Percentiles rank a stretch among this genome's conserved stretches.
phyloP scores from a whole-genome alignment of 2,797 vertebrate species.

The Hozukius guyotensis region DNA sequence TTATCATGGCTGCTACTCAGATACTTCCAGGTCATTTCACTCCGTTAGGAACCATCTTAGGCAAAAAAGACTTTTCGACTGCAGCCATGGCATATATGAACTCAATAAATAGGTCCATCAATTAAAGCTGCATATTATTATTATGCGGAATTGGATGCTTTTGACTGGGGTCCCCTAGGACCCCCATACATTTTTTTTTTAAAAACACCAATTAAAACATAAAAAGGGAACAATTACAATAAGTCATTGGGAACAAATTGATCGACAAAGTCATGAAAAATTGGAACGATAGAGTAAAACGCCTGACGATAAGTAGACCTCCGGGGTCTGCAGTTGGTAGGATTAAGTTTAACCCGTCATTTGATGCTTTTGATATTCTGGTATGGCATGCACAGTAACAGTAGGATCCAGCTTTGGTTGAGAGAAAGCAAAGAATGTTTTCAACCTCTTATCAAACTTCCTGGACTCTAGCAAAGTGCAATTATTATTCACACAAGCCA shows the following conservation, averaged over 20 bases:
- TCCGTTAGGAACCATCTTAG: too few species aligned
- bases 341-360: background rate
- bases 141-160: fast-evolving
- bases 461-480: slow-evolving; percentile 27
- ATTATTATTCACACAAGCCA: slow-evolving; percentile 48
- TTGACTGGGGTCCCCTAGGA: fast-evolving
- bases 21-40: too few species aligned
- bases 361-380: slow-evolving; percentile 31
- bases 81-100: too few species aligned
- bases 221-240: background rate
- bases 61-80: too few species aligned
- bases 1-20: too few species aligned
- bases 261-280: too few species aligned
- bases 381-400: background rate
- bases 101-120: too few species aligned
- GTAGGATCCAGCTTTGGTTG: slow-evolving; percentile 14
- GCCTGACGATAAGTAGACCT: background rate
- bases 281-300: background rate
- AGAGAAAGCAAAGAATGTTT: slow-evolving; percentile 17
- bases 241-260: background rate
- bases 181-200: too few species aligned
- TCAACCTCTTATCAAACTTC: slow-evolving; percentile 49
- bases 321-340: background rate
- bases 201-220: background rate
- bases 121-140: too few species aligned